These are phyloP conservation scores for Motacilla alba DNA, from an alignment of 2,113 vertebrate species.

Conservation along the genomic window DNA sequence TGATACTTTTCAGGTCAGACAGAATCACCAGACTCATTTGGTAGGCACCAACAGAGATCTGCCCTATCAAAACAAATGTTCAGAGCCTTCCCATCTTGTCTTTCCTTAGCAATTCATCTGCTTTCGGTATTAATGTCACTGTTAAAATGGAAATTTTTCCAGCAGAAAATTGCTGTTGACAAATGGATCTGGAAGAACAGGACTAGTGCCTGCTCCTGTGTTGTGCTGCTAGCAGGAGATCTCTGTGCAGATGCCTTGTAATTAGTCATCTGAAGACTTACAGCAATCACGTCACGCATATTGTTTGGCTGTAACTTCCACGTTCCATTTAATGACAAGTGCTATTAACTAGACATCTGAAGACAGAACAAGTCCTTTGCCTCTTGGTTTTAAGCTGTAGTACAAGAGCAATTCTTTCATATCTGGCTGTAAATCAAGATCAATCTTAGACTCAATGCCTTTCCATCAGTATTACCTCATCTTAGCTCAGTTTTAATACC, in stretches of 20 bases:
- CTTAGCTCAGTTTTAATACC: slow-evolving; percentile 54
- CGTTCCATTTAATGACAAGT: slow-evolving; percentile 64
- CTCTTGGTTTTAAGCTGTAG: slow-evolving; percentile 34
- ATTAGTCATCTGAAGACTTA: slow-evolving; percentile 65
- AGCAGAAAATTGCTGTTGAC: slow-evolving; percentile 32
- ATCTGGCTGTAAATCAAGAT: slow-evolving; percentile 63
- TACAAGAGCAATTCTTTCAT: slow-evolving; percentile 20
- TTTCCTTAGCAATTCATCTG: background rate
- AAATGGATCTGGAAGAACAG: slow-evolving; percentile 30
- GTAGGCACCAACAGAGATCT: slow-evolving; percentile 24
- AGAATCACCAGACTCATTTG: background rate
- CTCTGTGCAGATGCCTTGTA: slow-evolving; percentile 55
- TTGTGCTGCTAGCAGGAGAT: slow-evolving; percentile 48
- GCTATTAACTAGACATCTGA: slow-evolving; percentile 66
- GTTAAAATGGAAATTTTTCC: slow-evolving; percentile 9
- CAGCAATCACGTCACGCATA: slow-evolving; percentile 42
- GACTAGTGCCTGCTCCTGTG: slow-evolving; percentile 12
- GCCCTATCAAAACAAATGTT: slow-evolving; percentile 34
- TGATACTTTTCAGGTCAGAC: slow-evolving; percentile 10
- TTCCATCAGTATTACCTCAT: slow-evolving; percentile 51
- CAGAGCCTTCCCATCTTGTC: background rate
- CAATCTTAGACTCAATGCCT: slow-evolving; percentile 40
- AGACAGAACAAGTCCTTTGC: slow-evolving; percentile 48
- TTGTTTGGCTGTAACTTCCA: slow-evolving; percentile 63
- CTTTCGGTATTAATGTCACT: background rate